phyloP scores from a whole-genome alignment of 2,888 invertebrate species.

The Agrotis exclamationis region DNA sequence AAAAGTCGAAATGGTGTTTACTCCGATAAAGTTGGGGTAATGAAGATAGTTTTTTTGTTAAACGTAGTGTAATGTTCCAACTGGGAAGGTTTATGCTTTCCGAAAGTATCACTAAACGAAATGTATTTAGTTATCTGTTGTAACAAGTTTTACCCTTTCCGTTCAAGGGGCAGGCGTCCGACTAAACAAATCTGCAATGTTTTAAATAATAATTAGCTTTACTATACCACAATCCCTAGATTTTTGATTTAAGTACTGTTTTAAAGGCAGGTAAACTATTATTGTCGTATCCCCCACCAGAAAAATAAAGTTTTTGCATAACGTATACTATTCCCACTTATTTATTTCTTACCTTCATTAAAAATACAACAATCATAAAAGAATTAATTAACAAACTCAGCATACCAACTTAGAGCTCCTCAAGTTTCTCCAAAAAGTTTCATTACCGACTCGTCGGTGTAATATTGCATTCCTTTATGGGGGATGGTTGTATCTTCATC shows the following conservation, averaged over 20 bases:
- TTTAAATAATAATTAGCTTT: too few relatives aligned
- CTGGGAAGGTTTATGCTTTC: neutral
- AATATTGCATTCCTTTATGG: constrained; percentile 68
- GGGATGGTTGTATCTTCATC: constrained; percentile 63
- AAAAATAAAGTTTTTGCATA: neutral
- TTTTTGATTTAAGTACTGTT: too few relatives aligned
- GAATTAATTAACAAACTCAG: constrained; percentile 11
- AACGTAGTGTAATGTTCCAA: neutral
- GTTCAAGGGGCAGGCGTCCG: too few relatives aligned
- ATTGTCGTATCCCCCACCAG: neutral
- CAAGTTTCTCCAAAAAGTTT: constrained; percentile 37
- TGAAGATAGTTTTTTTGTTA: constrained; percentile 18
- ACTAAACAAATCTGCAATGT: too few relatives aligned
- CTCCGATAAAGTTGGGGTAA: constrained; percentile 8
- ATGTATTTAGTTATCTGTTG: neutral
- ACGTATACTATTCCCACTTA: neutral
- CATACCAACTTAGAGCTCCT: constrained; percentile 4
- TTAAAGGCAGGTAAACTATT: neutral
- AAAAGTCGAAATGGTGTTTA: neutral
- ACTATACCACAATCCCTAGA: too few relatives aligned
- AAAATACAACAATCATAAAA: constrained; percentile 15
- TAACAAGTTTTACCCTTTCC: too few relatives aligned
- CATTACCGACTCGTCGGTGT: constrained; percentile 41
- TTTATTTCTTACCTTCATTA: neutral
- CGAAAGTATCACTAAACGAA: neutral